Evolutionary conservation across 1,140 invertebrate genomes (phyloP), one percentile per base, ranked within the genome.

Genomic region (Arctopsyche grandis): DNA sequence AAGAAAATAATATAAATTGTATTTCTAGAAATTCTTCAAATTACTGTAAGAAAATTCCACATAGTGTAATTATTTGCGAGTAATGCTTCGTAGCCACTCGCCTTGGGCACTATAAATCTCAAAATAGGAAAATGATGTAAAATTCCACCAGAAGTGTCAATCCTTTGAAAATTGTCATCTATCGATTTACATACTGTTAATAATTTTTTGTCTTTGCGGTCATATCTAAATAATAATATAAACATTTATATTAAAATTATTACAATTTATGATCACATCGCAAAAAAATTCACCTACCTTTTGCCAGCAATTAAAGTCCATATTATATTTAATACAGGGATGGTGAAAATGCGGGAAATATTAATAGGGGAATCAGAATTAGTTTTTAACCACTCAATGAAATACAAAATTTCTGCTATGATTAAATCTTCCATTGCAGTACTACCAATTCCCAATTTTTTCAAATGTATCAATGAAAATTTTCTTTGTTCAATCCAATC

Each of bases 61-160:
- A 78, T 26, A 5, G 16, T 60, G 7, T 29, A 9, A 22, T 76
- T 83, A 56, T 87, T 87, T 1, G 80, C 80, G 78, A 84, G 83
- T 43, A 91, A 63, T 12, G 90, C 84, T 0, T 46, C 14, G 83
- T 91, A 93, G 10, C 92, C 92, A 12, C 87, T 89, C 3, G 86
- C 77, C 79, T 90, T 85, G 0, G 92, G 93, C 1, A 90, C 87
- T 3, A 94, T 44, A 83, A 90, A 90, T 70, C 92, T 87, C 0
- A 93, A 75, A 79, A 91, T 90, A 0, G 93, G 93, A 83, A 93
- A 83, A 80, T 92, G 90, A 44, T 91, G 93, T 5, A 94, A 82
- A 0, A 92, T 78, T 0, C 93, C 93, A 21, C 93, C 93, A 44
- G 92, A 89, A 84, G 91, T 91, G 81, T 94, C 92, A 14, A 89